phyloP scores from a whole-genome alignment of 2,888 invertebrate genomes.

The Electrophaes corylata region DNA sequence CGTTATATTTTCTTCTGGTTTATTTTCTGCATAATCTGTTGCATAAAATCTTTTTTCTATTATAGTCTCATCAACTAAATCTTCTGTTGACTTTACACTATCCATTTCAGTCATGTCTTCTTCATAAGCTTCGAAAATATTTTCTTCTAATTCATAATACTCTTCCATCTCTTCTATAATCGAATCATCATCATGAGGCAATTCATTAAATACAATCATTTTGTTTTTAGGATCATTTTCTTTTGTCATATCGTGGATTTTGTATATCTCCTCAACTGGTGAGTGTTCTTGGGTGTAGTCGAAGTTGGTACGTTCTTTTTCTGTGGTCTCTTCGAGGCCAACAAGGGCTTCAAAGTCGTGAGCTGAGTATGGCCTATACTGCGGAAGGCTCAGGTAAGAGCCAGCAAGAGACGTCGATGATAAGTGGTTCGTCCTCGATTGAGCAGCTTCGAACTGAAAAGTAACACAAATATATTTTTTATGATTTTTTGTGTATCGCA shows the following conservation, averaged over 20 bases:
- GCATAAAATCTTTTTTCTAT: background rate
- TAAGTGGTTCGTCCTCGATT: background rate
- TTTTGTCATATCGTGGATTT: background rate
- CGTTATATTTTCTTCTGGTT: background rate
- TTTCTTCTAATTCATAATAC: background rate
- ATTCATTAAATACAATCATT: constrained; percentile 17
- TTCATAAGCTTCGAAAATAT: background rate
- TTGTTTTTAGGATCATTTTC: constrained; percentile 3
- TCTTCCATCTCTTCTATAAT: background rate
- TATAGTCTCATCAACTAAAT: background rate
- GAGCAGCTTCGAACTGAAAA: background rate
- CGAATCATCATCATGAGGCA: constrained; percentile 6
- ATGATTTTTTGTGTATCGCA: too few relatives aligned
- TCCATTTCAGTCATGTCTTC: background rate
- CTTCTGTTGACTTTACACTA: background rate
- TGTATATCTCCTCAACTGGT: background rate
- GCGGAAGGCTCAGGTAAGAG: constrained; percentile 50
- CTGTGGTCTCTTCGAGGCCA: constrained; percentile 40
- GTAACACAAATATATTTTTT: background rate
- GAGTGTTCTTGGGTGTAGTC: constrained; percentile 40
- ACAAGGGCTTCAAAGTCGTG: constrained; percentile 31
- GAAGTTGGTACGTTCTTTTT: constrained; percentile 42
- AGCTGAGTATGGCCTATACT: constrained; percentile 49
- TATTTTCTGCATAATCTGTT: background rate
- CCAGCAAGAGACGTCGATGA: constrained; percentile 61